phyloP scores from a whole-genome alignment of 2,888 invertebrate species.

The Lasioglossum marginatum region DNA sequence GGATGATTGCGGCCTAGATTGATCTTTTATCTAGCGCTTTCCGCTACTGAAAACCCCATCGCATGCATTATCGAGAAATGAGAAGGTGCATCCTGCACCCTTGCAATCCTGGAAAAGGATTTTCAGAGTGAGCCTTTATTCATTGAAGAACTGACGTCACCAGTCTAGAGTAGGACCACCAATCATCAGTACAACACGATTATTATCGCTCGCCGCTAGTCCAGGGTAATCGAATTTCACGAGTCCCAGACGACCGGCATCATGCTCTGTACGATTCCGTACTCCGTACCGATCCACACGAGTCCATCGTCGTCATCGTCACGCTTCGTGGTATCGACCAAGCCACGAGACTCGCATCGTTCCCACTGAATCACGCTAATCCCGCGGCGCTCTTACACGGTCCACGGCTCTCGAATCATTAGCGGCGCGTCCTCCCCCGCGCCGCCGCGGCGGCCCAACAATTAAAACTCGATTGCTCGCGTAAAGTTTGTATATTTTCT shows the following conservation, averaged over 20 bases:
- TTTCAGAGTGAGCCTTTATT: background rate
- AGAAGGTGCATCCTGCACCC: too few relatives aligned
- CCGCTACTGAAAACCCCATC: too few relatives aligned
- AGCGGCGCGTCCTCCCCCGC: background rate
- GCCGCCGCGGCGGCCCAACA: background rate
- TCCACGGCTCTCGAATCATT: constrained; percentile 6
- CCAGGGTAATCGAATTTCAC: background rate
- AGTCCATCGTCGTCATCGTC: background rate
- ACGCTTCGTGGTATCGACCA: background rate
- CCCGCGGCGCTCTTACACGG: constrained; percentile 10
- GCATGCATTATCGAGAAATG: too few relatives aligned
- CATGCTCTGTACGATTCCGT: background rate
- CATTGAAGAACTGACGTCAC: background rate
- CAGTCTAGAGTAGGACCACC: background rate
- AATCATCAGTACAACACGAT: background rate
- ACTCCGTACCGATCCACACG: background rate
- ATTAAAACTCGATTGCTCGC: constrained; percentile 15
- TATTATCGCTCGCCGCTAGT: background rate
- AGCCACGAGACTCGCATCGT: background rate
- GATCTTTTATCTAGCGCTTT: too few relatives aligned
- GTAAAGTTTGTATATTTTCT: constrained; percentile 21
- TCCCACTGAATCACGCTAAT: constrained; percentile 12
- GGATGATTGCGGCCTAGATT: too few relatives aligned
- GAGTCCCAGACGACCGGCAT: background rate
- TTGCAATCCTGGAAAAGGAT: background rate